These are phyloP conservation scores for Axis porcinus DNA, from an alignment of 2,113 vertebrate species.

Conservation along the genomic window DNA sequence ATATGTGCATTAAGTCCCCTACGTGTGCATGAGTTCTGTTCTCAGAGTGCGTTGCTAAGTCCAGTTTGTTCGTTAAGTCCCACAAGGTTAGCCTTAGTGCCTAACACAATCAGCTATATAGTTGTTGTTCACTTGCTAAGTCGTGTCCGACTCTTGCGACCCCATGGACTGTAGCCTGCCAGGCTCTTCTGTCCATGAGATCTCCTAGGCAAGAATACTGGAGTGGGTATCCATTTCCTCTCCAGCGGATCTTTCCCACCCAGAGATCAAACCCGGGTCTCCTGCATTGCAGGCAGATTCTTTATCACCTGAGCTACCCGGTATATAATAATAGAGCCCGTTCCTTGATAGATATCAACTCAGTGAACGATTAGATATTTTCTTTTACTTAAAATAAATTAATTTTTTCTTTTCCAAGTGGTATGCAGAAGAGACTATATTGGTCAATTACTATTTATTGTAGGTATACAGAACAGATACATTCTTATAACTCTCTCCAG, in stretches of 20 bases:
- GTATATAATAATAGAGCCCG: neutral
- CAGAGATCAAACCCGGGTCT: neutral
- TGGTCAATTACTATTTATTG: neutral
- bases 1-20: neutral
- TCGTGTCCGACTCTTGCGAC: fast-evolving
- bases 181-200: neutral
- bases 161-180: neutral
- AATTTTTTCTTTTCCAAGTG: neutral
- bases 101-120: neutral
- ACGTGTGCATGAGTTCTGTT: neutral
- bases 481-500: neutral
- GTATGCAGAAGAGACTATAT: neutral
- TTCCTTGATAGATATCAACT: neutral
- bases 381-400: neutral
- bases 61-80: neutral
- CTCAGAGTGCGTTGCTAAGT: neutral
- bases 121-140: neutral
- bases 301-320: neutral
- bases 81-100: neutral
- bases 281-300: neutral
- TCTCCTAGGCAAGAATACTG: neutral
- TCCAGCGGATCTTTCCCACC: neutral
- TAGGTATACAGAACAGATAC: neutral
- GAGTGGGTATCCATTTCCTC: neutral
- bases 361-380: neutral